phyloP scores from a whole-genome alignment of 2,113 vertebrate species.

The Cryptomyrus ogoouensis region DNA sequence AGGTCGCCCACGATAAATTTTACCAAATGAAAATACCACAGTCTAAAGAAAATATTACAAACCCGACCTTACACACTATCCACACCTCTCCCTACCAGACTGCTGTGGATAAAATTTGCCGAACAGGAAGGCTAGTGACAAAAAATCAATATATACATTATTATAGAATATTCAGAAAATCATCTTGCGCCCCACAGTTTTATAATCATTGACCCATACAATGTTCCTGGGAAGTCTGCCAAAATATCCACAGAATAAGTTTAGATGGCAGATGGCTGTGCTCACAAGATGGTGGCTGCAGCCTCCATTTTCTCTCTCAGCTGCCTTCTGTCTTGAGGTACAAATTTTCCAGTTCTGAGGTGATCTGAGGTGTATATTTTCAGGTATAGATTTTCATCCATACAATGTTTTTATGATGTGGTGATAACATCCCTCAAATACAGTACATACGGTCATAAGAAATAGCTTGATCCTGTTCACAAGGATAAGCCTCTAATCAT shows the following conservation, averaged over 20 bases:
- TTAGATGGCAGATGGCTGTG: background rate
- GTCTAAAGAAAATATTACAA: background rate
- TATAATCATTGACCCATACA: background rate
- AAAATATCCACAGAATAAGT: background rate
- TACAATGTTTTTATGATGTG: background rate
- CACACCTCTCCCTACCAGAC: background rate
- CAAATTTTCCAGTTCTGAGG: background rate
- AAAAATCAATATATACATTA: background rate
- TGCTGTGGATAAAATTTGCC: background rate
- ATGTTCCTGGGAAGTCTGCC: background rate
- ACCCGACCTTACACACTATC: background rate
- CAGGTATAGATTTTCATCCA: background rate
- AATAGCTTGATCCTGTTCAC: background rate
- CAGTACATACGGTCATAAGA: background rate
- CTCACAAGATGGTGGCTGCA: background rate
- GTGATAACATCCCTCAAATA: background rate
- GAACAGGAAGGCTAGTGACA: background rate
- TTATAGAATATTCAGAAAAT: slow-evolving; percentile 3
- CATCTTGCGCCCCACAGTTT: background rate
- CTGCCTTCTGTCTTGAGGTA: background rate
- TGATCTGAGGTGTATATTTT: background rate
- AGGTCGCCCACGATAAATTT: background rate
- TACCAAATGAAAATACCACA: background rate
- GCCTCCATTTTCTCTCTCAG: background rate
- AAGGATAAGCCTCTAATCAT: background rate